Base-by-base conservation (phyloP, 2,113 vertebrate species). In the Tachycineta bicolor region DNA sequence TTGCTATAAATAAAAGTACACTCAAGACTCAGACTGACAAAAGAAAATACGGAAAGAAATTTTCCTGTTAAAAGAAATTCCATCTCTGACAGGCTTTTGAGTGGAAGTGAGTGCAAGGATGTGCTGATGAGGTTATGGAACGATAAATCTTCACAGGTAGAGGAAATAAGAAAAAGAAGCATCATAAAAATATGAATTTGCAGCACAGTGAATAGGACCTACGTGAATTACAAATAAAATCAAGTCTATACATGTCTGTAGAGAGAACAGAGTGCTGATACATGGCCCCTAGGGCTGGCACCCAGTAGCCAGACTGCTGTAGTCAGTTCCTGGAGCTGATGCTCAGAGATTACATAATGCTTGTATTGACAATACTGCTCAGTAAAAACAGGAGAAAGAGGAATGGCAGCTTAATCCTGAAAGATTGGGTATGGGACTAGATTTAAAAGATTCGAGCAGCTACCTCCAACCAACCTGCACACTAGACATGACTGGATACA, bases 311-410 rank as follows among this genome's bases (percentile, higher is more conserved):
- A 64, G 82, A 25, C 12, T 87, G 41, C 22, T 29, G 43, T 3
- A 37, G 43, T 19, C 50, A 33, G 1, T 10, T 73, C 53, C 16
- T 43, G 39, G 11, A 29, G 55, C 6, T 1, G 12, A 31, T 25
- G 31, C 25, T 46, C 46, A 70, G 52, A 63, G 53, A 18, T 11
- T 41, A 52, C 10, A 12, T 22, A 41, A 49, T 12, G 33, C 8
- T 59, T 1, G 0, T 49, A 39, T 16, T 39, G 76, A 37, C 13
- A 71, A 22, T 1, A 31, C 1, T 6, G 25, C 7, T 50, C 44
- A 39, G 53, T 47, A 56, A 76, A 92, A 55, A 39, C 13, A 83
- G 34, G 39, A 67, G 17, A 46, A 29, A 82, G 22, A 71, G 10
- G 8, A 88, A 37, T 22, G 60, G 34, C 23, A 76, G 28, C 23